Base-by-base conservation (phyloP, 2,797 vertebrate genomes). In the Lacerta viridis region DNA sequence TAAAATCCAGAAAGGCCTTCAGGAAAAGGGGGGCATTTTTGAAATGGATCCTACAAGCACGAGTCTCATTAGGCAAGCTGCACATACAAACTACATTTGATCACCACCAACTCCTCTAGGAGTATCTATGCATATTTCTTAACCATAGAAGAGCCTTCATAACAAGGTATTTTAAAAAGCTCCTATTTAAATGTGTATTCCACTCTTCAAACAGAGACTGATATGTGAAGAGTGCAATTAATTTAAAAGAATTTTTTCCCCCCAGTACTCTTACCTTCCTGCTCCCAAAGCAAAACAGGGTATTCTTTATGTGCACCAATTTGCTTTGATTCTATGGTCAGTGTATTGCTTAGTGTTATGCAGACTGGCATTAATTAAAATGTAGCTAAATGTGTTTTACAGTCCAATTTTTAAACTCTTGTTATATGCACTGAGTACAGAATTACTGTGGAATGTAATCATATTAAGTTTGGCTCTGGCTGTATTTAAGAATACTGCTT, bases 51-150 rank as follows among this genome's bases (percentile, higher is more conserved):
- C 85, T 90, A 72, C 92, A 94, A 94, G 78, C 82, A 90, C 68
- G 85, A 91, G 82, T 91, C 90, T 94, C 92, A 90, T 95, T 95
- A 94, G 93, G 92, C 4, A 93, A 91, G 80, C 90, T 93, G 92
- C 75, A 69, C 50, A 64, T 83, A 59, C 59, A 92, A 93, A 92
- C 80, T 90, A 90, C 87, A 85, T 93, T 92, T 93, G 27, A 83
- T 10, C 68, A 68, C 50, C 20, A 71, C 66, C 33, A 83, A 83
- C 59, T 66, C 36, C 84, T 85, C 55, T 39, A 64, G 55, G 25
- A 36, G 64, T 43, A 93, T 77, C 36, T 39, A 64, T 27, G 25
- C 55, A 76, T 43, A 92, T 95, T 93, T 93, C 94, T 93, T 93
- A 92, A 95, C 93, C 88, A 84, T 90, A 95, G 94, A 95, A 41